Evolutionary conservation across 2,797 vertebrate genomes (phyloP), one percentile per base, ranked within the genome.

Genomic region (Valencia hispanica): DNA sequence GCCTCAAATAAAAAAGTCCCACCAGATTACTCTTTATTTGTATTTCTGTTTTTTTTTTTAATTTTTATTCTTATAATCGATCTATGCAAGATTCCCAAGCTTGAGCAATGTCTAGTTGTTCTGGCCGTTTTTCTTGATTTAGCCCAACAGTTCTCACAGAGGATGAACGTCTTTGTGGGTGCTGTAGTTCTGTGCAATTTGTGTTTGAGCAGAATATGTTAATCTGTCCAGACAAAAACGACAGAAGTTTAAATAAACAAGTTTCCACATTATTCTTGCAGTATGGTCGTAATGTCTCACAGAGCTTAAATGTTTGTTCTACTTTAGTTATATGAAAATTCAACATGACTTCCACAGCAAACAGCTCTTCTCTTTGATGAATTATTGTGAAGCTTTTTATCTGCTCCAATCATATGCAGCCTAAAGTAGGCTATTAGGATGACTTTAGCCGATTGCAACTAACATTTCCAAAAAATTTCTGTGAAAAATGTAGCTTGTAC

Each of bases 261-360:
- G 78, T 36, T 34, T 15, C 32, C 17, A 84, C 68, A 72, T 48
- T 61, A 66, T 72, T 70, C 41, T 80, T 27, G 63, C 66, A 74
- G 80, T 82, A 53, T 27, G 15, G 66, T 50, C 80, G 55, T 50
- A 57, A 74, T 80, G 84, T 81, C 69, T 73, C 61, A 70, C 74
- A 81, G 53, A 30, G 63, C 69, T 61, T 39, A 78, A 81, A 77
- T 82, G 73, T 57, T 72, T 78, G 84, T 34, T 36, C 39, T 70
- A 74, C 73, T 86, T 88, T 85, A 90, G 86, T 87, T 78, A 85
- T 74, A 53, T 18, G 0, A 68, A 74, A 41, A 3, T 73, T 75
- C 48, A 72, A 59, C n/a, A 12, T 76, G 5, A 17, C 63, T 79
- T 73, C 59, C 69, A 73, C 72, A 77, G 8, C 68, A 77, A 84